Evolutionary conservation across 2,888 invertebrate species (phyloP).

Genomic region (Shargacucullia verbasci): DNA sequence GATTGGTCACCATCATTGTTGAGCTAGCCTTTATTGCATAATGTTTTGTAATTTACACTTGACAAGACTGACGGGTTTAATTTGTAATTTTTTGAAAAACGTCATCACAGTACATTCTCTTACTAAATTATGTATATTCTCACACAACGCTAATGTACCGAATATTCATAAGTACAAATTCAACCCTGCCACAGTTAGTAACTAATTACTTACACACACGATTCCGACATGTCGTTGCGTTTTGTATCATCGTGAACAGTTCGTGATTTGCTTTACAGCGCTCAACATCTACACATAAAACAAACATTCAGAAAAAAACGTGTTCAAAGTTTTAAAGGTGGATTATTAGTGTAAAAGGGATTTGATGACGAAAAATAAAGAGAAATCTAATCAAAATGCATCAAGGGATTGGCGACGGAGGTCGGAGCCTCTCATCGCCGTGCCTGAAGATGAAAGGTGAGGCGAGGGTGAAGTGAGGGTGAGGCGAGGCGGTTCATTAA

Average conservation of each 20-base stretch:
- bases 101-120: not conserved
- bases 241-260: constrained; percentile 67
- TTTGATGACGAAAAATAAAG: constrained; percentile 76
- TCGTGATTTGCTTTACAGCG: constrained; percentile 61
- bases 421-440: constrained; percentile 79
- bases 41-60: no score
- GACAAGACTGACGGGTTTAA: no score
- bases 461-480: constrained; percentile 77
- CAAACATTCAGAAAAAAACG: constrained; percentile 12
- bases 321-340: constrained; percentile 4
- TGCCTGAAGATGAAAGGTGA: constrained; percentile 88
- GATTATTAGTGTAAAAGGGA: constrained; percentile 26
- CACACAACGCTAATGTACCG: constrained; percentile 3
- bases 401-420: constrained; percentile 79
- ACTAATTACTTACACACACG: constrained; percentile 76
- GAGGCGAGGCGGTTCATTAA: constrained; percentile 82
- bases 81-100: no score
- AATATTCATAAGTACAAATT: constrained; percentile 42
- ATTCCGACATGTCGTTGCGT: constrained; percentile 54
- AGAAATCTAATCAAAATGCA: constrained; percentile 80
- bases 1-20: no score
- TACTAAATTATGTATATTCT: not conserved
- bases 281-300: constrained; percentile 55
- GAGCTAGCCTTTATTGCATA: no score
- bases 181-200: constrained; percentile 68